Evolutionary conservation across 2,113 vertebrate species (phyloP).

Genomic region (Xiphorhynchus elegans): DNA sequence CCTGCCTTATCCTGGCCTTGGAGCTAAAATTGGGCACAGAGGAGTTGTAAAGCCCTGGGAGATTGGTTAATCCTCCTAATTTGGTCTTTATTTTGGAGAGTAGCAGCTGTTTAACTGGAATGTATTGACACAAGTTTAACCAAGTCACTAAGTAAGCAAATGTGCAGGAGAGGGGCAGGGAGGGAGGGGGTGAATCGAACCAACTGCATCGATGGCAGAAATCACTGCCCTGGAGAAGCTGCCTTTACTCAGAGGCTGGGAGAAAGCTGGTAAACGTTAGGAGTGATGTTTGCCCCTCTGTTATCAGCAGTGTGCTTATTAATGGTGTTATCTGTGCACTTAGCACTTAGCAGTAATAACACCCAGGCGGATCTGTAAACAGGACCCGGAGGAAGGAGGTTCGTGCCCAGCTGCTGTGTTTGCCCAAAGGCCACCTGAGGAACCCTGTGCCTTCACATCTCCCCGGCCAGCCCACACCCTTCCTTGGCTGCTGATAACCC

Average conservation of each 20-base stretch:
- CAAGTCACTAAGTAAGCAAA: neutral
- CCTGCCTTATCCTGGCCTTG: neutral
- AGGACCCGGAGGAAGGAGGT: slow-evolving; percentile 9
- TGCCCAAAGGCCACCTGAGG: slow-evolving; percentile 9
- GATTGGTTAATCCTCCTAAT: neutral
- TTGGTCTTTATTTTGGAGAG: neutral
- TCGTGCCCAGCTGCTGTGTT: neutral
- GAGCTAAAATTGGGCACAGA: neutral
- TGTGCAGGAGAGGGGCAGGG: neutral
- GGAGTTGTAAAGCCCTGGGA: neutral
- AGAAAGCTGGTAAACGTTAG: neutral
- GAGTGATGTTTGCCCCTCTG: neutral
- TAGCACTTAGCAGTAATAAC: neutral
- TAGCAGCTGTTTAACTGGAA: neutral
- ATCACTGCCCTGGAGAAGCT: neutral
- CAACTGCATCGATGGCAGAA: neutral
- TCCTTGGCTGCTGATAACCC: neutral
- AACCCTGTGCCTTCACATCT: neutral
- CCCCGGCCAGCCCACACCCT: neutral
- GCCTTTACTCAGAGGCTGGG: neutral
- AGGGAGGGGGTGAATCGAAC: neutral
- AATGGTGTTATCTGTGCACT: slow-evolving; percentile 9
- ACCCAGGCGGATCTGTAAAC: slow-evolving; percentile 30
- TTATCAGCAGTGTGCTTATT: neutral
- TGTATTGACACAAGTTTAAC: neutral